These are phyloP conservation scores for Ectemnius continuus DNA, from an alignment of 2,888 invertebrate species.

Conservation along the genomic window DNA sequence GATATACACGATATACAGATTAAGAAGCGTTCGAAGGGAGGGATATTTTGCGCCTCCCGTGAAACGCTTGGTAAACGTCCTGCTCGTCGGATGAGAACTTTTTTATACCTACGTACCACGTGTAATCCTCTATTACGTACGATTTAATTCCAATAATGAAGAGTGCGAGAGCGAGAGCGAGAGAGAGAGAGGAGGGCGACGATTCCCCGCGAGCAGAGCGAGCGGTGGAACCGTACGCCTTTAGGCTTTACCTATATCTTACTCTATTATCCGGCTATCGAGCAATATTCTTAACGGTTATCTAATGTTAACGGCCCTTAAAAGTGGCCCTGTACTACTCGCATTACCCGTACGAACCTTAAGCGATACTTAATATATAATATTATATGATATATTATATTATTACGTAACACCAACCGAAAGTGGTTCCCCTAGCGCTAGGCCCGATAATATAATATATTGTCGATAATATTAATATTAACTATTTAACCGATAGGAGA, in stretches of 20 bases:
- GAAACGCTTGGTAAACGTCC: constrained; percentile 23
- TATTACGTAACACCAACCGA: constrained; percentile 23
- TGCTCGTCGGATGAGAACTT: constrained; percentile 6
- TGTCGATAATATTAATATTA: constrained; percentile 54
- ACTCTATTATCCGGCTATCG: constrained; percentile 33
- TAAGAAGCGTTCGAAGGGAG: neutral
- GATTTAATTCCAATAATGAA: neutral
- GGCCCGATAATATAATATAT: constrained; percentile 52
- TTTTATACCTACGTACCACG: constrained; percentile 5
- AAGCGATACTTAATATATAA: constrained; percentile 48
- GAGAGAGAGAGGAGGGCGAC: neutral
- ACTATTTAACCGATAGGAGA: constrained; percentile 30
- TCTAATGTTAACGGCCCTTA: constrained; percentile 31
- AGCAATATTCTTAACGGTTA: constrained; percentile 43
- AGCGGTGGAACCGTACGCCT: neutral
- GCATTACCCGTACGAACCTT: constrained; percentile 31
- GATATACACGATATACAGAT: neutral
- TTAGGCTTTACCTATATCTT: constrained; percentile 33
- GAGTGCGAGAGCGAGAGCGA: neutral
- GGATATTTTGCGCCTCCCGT: constrained; percentile 27
- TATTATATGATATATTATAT: constrained; percentile 53
- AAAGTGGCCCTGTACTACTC: constrained; percentile 26
- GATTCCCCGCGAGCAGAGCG: too few species aligned
- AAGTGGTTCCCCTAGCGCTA: constrained; percentile 17
- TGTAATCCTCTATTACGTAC: neutral